These are phyloP conservation scores for Procavia capensis DNA, from an alignment of 2,113 vertebrate genomes.

Conservation along the genomic window DNA sequence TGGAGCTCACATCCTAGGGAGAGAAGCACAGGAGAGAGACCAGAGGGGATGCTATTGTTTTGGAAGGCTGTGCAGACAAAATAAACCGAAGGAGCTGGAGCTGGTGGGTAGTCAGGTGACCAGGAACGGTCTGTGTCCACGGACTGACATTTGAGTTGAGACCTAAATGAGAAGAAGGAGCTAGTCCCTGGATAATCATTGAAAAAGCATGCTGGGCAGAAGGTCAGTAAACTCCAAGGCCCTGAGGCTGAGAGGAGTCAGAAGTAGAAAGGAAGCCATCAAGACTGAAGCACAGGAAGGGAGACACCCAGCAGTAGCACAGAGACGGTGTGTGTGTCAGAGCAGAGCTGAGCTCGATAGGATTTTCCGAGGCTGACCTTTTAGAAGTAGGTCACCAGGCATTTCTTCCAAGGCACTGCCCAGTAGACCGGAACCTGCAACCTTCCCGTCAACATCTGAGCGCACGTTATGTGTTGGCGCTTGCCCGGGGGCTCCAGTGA, in stretches of 20 bases:
- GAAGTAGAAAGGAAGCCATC: neutral
- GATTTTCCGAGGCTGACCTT: no score
- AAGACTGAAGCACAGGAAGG: neutral
- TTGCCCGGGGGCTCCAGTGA: neutral
- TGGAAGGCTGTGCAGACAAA: neutral
- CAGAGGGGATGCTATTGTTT: neutral
- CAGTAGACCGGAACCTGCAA: neutral
- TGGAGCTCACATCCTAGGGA: neutral
- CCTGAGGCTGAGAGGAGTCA: neutral
- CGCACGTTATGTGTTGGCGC: neutral
- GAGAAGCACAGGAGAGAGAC: neutral
- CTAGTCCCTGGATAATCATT: neutral
- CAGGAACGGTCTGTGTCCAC: neutral
- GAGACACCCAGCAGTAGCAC: neutral
- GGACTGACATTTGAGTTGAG: neutral
- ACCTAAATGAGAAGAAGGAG: neutral
- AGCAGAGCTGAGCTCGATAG: neutral
- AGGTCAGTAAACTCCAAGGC: no score
- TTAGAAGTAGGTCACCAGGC: no score
- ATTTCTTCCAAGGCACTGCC: no score
- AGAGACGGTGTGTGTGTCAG: no score
- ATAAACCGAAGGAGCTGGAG: neutral
- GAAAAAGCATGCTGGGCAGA: neutral
- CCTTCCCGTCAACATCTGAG: neutral
- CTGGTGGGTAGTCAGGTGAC: neutral